phyloP scores from a whole-genome alignment of 2,888 invertebrate species.

The Malacosoma neustria region DNA sequence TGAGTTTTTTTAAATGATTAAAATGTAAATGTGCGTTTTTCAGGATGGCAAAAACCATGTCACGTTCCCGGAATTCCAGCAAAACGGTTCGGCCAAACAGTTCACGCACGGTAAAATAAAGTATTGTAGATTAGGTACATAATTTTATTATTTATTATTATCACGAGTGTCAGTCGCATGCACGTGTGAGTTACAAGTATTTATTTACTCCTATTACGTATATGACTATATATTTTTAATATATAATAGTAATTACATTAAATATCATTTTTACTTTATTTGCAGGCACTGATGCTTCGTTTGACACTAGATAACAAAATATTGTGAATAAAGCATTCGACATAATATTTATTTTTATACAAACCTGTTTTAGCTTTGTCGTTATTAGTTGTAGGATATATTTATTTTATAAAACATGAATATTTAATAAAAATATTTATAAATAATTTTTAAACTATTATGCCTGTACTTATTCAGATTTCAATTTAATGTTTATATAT shows the following conservation, averaged over 20 bases:
- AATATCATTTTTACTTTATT: slow-evolving; percentile 29
- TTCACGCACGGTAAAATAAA: slow-evolving; percentile 90
- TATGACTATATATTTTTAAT: slow-evolving; percentile 15
- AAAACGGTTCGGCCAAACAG: slow-evolving; percentile 91
- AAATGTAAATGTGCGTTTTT: slow-evolving; percentile 28
- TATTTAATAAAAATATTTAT: too few relatives aligned
- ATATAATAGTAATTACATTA: slow-evolving; percentile 10
- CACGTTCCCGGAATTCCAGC: slow-evolving; percentile 92
- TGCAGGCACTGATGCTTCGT: slow-evolving; percentile 43
- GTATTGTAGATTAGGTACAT: slow-evolving; percentile 80
- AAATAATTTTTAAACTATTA: too few relatives aligned
- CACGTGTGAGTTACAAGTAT: slow-evolving; percentile 64
- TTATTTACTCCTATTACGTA: slow-evolving; percentile 30
- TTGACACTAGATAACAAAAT: slow-evolving; percentile 24
- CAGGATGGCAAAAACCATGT: slow-evolving; percentile 93
- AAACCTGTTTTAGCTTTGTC: too few relatives aligned
- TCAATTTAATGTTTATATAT: too few relatives aligned
- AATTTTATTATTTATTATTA: slow-evolving; percentile 58
- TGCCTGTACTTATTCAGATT: too few relatives aligned
- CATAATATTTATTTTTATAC: too few relatives aligned
- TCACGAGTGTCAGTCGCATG: slow-evolving; percentile 72
- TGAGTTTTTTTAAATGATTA: too few relatives aligned
- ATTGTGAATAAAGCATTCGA: too few relatives aligned
- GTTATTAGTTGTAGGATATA: too few relatives aligned
- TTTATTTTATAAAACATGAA: too few relatives aligned